phyloP scores from a whole-genome alignment of 2,113 vertebrate species.

The Hypanus sabinus region DNA sequence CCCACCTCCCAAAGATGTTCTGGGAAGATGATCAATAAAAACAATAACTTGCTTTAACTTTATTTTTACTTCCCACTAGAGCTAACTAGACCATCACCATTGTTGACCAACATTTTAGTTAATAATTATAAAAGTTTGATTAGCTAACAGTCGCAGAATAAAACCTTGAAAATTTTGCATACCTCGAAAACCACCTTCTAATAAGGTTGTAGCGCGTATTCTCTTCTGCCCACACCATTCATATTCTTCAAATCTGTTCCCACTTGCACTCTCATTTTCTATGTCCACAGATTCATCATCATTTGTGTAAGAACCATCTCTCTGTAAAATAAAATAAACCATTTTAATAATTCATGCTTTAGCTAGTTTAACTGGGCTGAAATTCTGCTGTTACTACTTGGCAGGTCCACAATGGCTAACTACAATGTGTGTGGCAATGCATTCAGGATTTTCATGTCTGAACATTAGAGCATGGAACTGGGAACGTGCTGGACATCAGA shows the following conservation, averaged over 20 bases:
- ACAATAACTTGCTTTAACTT: background rate
- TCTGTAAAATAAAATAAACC: constrained; percentile 59
- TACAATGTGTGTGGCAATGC: no score
- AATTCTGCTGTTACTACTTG: no score
- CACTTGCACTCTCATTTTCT: constrained; percentile 74
- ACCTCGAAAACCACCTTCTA: constrained; percentile 98
- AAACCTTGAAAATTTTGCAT: constrained; percentile 39
- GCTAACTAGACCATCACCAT: background rate
- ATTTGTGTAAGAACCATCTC: constrained; percentile 79
- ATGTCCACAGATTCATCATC: constrained; percentile 92
- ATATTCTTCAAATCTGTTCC: constrained; percentile 92
- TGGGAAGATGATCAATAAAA: background rate
- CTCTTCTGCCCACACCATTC: constrained; percentile 98
- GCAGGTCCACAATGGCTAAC: no score
- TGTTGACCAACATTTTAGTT: background rate
- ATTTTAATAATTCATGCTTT: background rate
- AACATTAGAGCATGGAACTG: no score
- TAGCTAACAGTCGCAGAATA: background rate
- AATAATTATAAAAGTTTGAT: background rate
- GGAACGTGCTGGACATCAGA: no score
- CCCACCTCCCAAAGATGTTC: background rate
- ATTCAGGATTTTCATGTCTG: no score
- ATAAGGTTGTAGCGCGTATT: constrained; percentile 88
- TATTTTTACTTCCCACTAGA: background rate
- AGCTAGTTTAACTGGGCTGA: background rate